Base-by-base conservation (phyloP, 2,797 vertebrate genomes). In the Spheniscus humboldti region DNA sequence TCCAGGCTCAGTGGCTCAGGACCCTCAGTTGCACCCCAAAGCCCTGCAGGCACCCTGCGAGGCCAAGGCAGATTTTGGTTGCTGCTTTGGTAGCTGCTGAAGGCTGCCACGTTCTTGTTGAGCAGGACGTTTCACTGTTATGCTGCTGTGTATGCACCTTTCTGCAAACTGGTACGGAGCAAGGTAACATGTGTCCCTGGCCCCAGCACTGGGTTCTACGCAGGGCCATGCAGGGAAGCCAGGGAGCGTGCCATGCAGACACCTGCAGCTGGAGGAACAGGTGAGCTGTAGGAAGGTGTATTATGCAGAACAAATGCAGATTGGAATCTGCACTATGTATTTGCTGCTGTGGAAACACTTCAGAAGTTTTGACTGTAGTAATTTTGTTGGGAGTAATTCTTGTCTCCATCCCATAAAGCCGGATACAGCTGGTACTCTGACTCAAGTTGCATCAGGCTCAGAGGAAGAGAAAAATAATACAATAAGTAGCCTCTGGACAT, bases 141-240 rank as follows among this genome's bases (percentile, higher is more conserved):
- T 35, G 25, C 62, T 78, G 45, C 25, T 18, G 4, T 8, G 11
- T 35, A 7, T 11, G 18, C 55, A 11, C 53, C 66, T 71, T 30
- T 6, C 52, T 84, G 62, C 69, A 52, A 3, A 25, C n/a, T 41
- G 37, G 5, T 30, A 7, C 0, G 0, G 52, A 62, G 63, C 52
- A 19, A 56, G 48, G 43, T 25, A 14, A 9, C 0, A 5, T 6
- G 13, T 7, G 33, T 72, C 71, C 50, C 69, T 41, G 47, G 47
- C 7, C 25, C 31, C 30, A 17, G 19, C 2, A 0, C 43, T 53
- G 62, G 11, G 10, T 35, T 48, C 59, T 74, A 23, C 24, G 3
- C 30, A 4, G 82, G 48, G 47, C 59, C 60, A 15, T 22, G 6
- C 27, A 5, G 83, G 57, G 43, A 18, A 24, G 25, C 8, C 31